Evolutionary conservation across 2,888 invertebrate genomes (phyloP), one percentile per base, ranked within the genome.

Genomic region (Tyria jacobaeae): DNA sequence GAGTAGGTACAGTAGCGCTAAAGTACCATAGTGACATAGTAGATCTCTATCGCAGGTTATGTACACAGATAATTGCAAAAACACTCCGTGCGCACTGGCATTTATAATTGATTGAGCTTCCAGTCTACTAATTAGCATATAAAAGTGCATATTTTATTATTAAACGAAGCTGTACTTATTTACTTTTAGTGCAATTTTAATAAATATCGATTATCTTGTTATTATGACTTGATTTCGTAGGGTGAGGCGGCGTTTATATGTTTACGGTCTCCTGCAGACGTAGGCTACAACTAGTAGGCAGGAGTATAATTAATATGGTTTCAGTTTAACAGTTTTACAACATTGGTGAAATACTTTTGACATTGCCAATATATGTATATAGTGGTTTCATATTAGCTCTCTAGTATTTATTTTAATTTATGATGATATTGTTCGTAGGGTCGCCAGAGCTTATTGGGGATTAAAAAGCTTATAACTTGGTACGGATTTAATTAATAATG

Each of bases 51-150:
- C 56, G 39, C 34, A 41, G 12, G 24, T 37, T 49, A 37, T 62
- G 62, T 27, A 47, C 25, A 17, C 15, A 60, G 72, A 64, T 73
- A 75, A 63, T 66, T 63, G 53, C 53, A 58, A 64, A 56, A 74
- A 68, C 63, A 47, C 50, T 56, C 35, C 37, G 48, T 71, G 53
- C 56, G 44, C 60, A 25, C 24, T 35, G 44, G 58, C 47, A 37
- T 52, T 59, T 47, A 15, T 59, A 59, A 59, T 59, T 50, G 49
- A 57, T 39, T 57, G 52, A 51, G 34, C 21, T 52, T 31, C 17
- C n/a, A 47, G 52, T 47, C 24, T 35, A 17, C 37, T 51, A 52
- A 47, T 50, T 15, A 24, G 15, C 35, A 51, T 21, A 51, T 35
- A 12, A 51, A 21, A 35, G 21, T 35, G 24, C 15, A 51, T 35